Evolutionary conservation across 37 sponge, comb jelly and placozoan genomes (phyloP).

Genomic region (Chondrilla cf. caribensis): DNA sequence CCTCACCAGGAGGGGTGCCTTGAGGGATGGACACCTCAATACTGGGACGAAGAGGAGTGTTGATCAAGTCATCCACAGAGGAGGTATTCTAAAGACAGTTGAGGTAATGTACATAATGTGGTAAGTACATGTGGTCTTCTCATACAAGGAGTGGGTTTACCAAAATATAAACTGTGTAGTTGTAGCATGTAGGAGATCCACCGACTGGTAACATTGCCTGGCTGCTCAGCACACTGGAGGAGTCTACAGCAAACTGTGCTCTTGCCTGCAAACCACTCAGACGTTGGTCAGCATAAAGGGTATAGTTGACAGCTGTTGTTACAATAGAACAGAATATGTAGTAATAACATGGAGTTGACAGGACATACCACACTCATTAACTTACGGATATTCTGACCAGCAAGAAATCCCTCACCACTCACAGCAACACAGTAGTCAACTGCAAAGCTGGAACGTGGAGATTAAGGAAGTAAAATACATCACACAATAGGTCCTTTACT

Average conservation of each 20-base stretch:
- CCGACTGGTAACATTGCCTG: neutral
- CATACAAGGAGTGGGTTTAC: neutral
- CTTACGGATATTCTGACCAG: conserved; percentile 3
- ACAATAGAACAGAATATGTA: neutral
- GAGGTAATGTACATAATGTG: too few species aligned
- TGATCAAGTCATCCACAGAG: neutral
- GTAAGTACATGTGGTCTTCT: too few species aligned
- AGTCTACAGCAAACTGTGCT: neutral
- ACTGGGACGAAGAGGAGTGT: neutral
- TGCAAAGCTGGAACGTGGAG: neutral
- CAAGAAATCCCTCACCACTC: neutral
- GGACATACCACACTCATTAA: too few species aligned
- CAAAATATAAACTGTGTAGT: neutral
- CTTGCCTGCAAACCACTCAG: conserved; percentile 10
- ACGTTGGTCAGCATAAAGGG: conserved; percentile 10
- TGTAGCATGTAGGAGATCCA: neutral
- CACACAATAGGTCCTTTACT: neutral
- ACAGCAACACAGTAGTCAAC: neutral
- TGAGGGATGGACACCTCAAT: conserved; percentile 17
- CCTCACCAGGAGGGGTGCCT: neutral
- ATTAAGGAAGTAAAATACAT: neutral
- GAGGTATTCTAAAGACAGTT: too few species aligned
- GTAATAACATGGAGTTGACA: too few species aligned
- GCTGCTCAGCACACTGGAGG: neutral
- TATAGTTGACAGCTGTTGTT: neutral